Evolutionary conservation across 2,113 vertebrate species (phyloP).

Genomic region (Dendropsophus ebraccatus): DNA sequence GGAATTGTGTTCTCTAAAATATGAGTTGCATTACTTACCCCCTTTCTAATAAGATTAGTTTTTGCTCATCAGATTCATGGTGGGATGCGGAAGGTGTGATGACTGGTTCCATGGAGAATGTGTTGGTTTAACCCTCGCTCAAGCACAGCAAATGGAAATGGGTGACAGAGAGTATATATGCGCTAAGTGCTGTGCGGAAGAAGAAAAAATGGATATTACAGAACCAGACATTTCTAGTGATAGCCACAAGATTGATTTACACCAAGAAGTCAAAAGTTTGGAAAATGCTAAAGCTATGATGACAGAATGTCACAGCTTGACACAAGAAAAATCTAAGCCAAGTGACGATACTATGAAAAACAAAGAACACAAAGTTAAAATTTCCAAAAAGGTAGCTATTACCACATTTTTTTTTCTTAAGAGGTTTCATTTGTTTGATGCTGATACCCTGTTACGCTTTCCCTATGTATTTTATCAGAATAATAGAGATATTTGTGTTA

Average conservation of each 20-base stretch:
- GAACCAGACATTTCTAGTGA: conserved; percentile 70
- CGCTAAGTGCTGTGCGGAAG: conserved; percentile 92
- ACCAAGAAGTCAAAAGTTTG: conserved; percentile 75
- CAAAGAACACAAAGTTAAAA: conserved; percentile 82
- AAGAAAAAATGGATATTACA: conserved; percentile 78
- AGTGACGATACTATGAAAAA: conserved; percentile 71
- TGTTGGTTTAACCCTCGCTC: conserved; percentile 90
- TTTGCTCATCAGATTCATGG: conserved; percentile 87
- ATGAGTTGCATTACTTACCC: background rate
- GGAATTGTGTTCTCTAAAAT: background rate
- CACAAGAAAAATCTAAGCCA: conserved; percentile 68
- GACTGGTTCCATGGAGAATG: conserved; percentile 99
- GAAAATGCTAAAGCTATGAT: conserved; percentile 76
- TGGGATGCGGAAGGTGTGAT: conserved; percentile 95
- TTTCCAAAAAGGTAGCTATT: conserved; percentile 80
- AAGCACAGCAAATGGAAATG: conserved; percentile 94
- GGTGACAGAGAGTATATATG: conserved; percentile 97
- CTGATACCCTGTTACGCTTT: background rate
- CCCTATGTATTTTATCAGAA: conserved; percentile 29
- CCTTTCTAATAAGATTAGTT: background rate
- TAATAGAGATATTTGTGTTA: too few relatives aligned
- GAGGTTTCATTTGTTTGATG: background rate
- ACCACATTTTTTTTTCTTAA: background rate
- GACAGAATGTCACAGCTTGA: conserved; percentile 63
- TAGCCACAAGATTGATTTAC: conserved; percentile 70